Base-by-base conservation (phyloP, 2,797 vertebrate genomes). In the Chelon labrosus region DNA sequence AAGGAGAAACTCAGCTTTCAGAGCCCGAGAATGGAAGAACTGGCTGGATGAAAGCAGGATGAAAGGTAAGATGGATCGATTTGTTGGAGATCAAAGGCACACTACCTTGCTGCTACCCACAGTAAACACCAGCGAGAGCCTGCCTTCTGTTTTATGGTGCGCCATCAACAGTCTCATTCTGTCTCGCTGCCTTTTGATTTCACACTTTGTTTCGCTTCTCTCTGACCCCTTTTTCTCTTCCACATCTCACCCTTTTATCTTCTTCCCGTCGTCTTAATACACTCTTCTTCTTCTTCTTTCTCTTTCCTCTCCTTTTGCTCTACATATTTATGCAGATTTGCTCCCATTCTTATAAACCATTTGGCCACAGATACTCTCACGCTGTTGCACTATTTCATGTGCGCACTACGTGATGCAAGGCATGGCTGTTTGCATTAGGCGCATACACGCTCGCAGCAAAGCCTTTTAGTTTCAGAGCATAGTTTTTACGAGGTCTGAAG, bases 61-160 rank as follows among this genome's bases (percentile, higher is more conserved):
- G 56, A 51, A 13, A 62, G n/a, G n/a, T 37, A n/a, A 22, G 13
- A 52, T 13, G 41, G n/a, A 51, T 55, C 35, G 70, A 65, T 59
- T 22, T 73, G 47, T 46, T 52, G n/a, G 19, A 27, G 38, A 73
- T 73, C 37, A 52, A 65, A 73, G 59, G 31, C 51, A 25, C 12
- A 5, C 31, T 31, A 31, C 31, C 31, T 31, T 31, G 4, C 31
- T 3, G 14, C 51, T 14, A 20, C 51, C 49, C 20, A 25, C 20
- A 41, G 20, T 17, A 8, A 55, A 47, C 51, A 63, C 19, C 8
- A 47, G 5, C 9, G 37, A 16, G 10, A 56, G 8, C 13, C 31
- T 47, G 19, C 19, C 3, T 46, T 53, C 27, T 55, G 42, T 52
- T 57, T 72, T 9, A 46, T n/a, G 13, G 9, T 39, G 20, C 41